Percentiles rank a stretch among this genome's conserved stretches.
Evolutionary conservation across 2,888 invertebrate genomes (phyloP).

Genomic region (Abrostola tripartita): DNA sequence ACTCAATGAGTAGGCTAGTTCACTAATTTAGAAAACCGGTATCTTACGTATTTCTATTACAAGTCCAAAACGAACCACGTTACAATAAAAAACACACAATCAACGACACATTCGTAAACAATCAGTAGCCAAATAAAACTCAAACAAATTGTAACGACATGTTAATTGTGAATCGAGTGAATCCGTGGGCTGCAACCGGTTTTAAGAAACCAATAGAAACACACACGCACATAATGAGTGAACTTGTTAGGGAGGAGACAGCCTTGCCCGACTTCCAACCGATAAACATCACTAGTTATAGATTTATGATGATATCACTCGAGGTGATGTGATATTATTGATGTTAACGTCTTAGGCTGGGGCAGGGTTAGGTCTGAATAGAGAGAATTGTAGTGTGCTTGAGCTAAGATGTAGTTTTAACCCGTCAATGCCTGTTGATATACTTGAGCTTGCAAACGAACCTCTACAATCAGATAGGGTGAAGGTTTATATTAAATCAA

Average conservation of each 20-base stretch:
- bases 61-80: background rate
- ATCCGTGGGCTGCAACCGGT: constrained; percentile 42
- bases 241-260: constrained; percentile 71
- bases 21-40: constrained; percentile 36
- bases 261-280: constrained; percentile 75
- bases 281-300: constrained; percentile 68
- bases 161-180: constrained; percentile 25
- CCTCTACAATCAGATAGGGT: too few species aligned
- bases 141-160: constrained; percentile 5
- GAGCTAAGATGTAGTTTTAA: background rate
- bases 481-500: too few species aligned
- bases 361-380: constrained; percentile 15
- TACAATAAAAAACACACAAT: background rate
- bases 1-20: constrained; percentile 33
- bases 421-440: background rate
- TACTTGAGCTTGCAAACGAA: background rate
- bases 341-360: constrained; percentile 27
- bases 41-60: constrained; percentile 26
- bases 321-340: constrained; percentile 58
- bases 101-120: background rate
- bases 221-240: constrained; percentile 51
- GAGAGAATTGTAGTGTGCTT: constrained; percentile 5
- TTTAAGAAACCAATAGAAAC: constrained; percentile 39
- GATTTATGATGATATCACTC: constrained; percentile 69
- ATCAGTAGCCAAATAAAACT: background rate